phyloP scores from a whole-genome alignment of 2,113 vertebrate species.

The Nycticebus coucang region DNA sequence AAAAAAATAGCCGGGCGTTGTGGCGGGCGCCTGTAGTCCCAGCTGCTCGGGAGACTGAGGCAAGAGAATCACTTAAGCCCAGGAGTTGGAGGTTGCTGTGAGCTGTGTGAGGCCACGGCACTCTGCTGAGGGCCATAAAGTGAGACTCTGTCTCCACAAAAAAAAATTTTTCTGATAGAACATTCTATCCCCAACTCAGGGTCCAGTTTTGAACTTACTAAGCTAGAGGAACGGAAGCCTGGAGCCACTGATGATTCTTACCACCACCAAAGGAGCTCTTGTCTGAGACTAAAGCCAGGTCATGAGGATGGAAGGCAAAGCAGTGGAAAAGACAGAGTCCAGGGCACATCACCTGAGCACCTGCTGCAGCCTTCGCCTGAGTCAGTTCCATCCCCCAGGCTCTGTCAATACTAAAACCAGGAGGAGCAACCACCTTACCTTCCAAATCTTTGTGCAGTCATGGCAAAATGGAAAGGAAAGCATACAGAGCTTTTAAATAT shows the following conservation, averaged over 20 bases:
- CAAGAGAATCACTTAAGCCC: too few species aligned
- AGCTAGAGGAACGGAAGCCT: background rate
- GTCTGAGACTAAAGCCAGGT: background rate
- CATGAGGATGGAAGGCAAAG: background rate
- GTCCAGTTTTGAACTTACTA: background rate
- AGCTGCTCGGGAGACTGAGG: too few species aligned
- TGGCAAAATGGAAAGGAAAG: background rate
- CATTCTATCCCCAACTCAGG: background rate
- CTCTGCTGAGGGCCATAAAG: too few species aligned
- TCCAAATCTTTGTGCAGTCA: background rate
- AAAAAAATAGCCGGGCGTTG: too few species aligned
- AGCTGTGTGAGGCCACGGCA: too few species aligned
- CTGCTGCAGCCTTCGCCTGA: background rate
- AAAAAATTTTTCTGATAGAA: background rate
- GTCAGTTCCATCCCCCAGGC: background rate
- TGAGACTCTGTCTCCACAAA: too few species aligned
- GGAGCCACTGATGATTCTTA: background rate
- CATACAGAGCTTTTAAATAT: background rate
- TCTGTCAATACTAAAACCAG: background rate
- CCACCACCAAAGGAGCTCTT: background rate
- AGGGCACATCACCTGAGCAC: background rate
- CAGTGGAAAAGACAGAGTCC: background rate
- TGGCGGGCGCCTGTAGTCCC: too few species aligned
- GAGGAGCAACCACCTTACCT: background rate
- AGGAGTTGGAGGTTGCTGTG: too few species aligned